Evolutionary conservation across 2,113 vertebrate genomes (phyloP).

Genomic region (Passer montanus): DNA sequence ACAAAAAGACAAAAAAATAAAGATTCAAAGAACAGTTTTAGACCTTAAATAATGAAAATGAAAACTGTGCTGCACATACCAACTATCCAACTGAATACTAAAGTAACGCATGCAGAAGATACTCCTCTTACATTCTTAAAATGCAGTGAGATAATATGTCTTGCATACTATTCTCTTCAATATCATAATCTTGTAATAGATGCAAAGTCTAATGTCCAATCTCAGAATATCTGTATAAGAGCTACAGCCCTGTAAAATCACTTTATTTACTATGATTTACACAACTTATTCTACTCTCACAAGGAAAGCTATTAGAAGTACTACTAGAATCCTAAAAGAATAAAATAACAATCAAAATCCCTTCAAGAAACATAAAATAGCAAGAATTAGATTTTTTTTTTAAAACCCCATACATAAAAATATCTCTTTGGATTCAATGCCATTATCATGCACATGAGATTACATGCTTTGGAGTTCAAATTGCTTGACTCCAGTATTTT

Average conservation of each 20-base stretch:
- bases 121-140: background rate
- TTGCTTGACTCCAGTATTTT: background rate
- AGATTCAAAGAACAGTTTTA: background rate
- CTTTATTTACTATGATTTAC: background rate
- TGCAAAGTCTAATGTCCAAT: background rate
- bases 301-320: background rate
- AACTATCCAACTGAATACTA: background rate
- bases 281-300: background rate
- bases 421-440: background rate
- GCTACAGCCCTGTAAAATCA: background rate
- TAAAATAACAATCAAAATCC: background rate
- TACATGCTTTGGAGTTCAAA: background rate
- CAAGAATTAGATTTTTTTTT: background rate
- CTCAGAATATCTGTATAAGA: background rate
- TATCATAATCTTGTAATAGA: background rate
- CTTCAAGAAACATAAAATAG: background rate
- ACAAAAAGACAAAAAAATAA: background rate
- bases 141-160: background rate
- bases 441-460: background rate
- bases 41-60: background rate
- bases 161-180: background rate
- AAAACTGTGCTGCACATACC: background rate
- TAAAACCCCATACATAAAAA: background rate
- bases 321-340: background rate
- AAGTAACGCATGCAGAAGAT: background rate